Evolutionary conservation across 35 echinoderm and acorn worm species (phyloP).

Genomic region (Ophioderma brevispina): DNA sequence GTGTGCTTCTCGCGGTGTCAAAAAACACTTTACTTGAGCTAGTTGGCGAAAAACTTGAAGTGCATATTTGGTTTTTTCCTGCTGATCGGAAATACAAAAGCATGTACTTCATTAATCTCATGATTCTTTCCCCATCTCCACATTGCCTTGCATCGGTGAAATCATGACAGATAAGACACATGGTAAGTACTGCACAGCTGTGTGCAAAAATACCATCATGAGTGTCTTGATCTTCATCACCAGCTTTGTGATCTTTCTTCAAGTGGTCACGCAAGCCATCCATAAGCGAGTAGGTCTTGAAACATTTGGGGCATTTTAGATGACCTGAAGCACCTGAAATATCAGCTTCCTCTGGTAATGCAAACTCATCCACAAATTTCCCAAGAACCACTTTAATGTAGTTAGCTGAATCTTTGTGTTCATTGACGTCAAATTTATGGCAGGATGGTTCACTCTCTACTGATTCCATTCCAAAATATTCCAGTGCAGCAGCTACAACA

Average conservation of each 20-base stretch:
- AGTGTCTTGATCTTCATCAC: not conserved
- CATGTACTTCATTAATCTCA: conserved; percentile 57
- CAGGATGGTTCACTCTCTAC: no score
- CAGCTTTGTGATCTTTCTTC: not conserved
- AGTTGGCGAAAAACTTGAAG: not conserved
- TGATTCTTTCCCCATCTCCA: conserved; percentile 54
- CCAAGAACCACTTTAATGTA: not conserved
- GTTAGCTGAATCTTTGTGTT: no score
- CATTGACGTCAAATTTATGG: no score
- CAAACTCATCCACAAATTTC: conserved; percentile 23
- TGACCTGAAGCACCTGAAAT: not conserved
- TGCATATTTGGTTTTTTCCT: conserved; percentile 53
- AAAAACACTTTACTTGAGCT: conserved; percentile 5
- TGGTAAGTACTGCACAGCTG: conserved; percentile 24
- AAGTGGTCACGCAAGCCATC: conserved; percentile 10
- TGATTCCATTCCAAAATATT: conserved; percentile 44
- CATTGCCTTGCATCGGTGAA: conserved; percentile 62
- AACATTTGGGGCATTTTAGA: conserved; percentile 20
- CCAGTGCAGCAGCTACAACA: conserved; percentile 17
- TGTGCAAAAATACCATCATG: conserved; percentile 1
- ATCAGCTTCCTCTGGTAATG: conserved; percentile 8
- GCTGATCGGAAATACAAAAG: conserved; percentile 43
- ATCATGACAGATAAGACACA: conserved; percentile 39
- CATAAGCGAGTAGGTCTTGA: conserved; percentile 16
- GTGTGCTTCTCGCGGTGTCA: conserved; percentile 34